Base-by-base conservation (phyloP, 1,140 invertebrate genomes). In the Thaumetopoea pityocampa region DNA sequence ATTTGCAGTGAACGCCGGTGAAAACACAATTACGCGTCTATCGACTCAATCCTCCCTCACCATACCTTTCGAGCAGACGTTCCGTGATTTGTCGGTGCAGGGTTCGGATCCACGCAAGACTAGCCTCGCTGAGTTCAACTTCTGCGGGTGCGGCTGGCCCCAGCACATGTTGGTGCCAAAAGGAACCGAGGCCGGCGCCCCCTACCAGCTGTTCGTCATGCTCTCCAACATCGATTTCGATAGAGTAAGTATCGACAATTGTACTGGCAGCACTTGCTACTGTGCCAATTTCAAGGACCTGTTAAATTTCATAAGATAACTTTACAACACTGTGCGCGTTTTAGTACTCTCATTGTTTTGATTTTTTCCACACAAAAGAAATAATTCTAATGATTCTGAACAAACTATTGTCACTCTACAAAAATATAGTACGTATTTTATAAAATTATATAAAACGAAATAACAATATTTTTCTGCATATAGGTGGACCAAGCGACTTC, bases 91-190 rank as follows among this genome's bases (percentile, higher is more conserved):
- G 33, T 88, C 89, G 0, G 61, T 68, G 1, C 89, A 86, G 48
- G 81, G 87, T 3, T 85, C 85, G 1, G 61, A 82, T 24, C 63
- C 78, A 1, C 59, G 60, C 0, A 79, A 81, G 1, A 38, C 81
- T 1, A 73, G 85, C 1, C 77, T 87, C 22, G 78, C 84, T 1
- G 70, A 85, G 40, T 92, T 90, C 80, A 92, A 92, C 67, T 93
- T 90, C 87, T 95, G 94, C 76, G 93, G 94, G 15, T 96, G 94
- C 64, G 94, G 94, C 22, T 95, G 94, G 93, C 94, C 94, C 0
- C 90, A 94, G 26, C 93, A 96, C 62, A 91, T 96, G 90, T 85
- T 96, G 1, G 81, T 94, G 23, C 92, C 94, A 0, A 92, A 90
- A 64, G 94, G 94, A 7, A 89, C 80, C 1, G 86, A 88, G 11